Evolutionary conservation across 2,113 vertebrate genomes (phyloP).

Genomic region (Odontesthes bonariensis): DNA sequence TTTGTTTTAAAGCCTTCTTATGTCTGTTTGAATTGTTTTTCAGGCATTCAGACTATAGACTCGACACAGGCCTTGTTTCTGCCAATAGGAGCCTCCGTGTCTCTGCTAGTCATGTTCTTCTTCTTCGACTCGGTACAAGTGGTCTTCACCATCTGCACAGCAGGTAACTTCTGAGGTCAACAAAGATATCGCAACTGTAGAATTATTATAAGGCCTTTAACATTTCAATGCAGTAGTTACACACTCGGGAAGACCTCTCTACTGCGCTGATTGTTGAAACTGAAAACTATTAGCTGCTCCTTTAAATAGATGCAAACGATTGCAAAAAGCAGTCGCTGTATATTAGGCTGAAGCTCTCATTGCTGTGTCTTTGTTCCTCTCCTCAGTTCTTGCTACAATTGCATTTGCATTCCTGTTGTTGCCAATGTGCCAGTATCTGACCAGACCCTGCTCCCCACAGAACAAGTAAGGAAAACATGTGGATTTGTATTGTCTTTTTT

Average conservation of each 20-base stretch:
- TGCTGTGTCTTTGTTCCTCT: conserved; percentile 50
- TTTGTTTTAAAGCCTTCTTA: not conserved
- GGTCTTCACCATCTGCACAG: conserved; percentile 99
- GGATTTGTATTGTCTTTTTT: not conserved
- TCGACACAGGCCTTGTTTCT: conserved; percentile 98
- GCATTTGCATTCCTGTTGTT: conserved; percentile 98
- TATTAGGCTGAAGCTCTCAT: conserved; percentile 26
- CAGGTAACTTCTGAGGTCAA: conserved; percentile 84
- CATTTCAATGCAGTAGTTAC: conserved; percentile 14
- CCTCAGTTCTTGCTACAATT: conserved; percentile 96
- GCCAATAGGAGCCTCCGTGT: conserved; percentile 97
- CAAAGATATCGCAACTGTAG: not conserved
- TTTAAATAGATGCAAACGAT: conserved; percentile 29
- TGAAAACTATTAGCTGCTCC: conserved; percentile 26
- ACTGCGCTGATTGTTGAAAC: conserved; percentile 26
- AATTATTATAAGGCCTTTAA: conserved; percentile 15
- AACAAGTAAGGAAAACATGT: conserved; percentile 91
- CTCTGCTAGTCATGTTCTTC: conserved; percentile 99
- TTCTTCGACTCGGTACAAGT: conserved; percentile 99
- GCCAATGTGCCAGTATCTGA: conserved; percentile 99
- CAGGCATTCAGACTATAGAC: conserved; percentile 99
- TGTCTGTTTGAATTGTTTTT: conserved; percentile 4
- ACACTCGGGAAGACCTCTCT: conserved; percentile 21
- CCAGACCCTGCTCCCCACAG: conserved; percentile 96
- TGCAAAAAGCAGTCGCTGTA: conserved; percentile 10